Evolutionary conservation across 2,888 invertebrate genomes (phyloP).

Genomic region (Eustalomyia histrio): DNA sequence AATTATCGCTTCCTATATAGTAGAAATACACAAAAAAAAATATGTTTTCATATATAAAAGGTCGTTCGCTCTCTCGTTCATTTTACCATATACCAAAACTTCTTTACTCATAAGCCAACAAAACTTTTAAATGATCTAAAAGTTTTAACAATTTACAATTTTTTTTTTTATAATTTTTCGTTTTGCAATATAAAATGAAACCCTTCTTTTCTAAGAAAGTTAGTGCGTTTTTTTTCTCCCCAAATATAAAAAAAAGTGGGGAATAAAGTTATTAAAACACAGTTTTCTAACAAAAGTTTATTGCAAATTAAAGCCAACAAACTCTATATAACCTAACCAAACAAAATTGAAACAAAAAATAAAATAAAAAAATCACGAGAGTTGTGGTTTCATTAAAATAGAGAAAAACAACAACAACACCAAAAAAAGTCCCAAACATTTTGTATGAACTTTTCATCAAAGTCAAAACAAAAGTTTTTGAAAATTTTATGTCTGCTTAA

Average conservation of each 20-base stretch:
- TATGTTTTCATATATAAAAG: constrained; percentile 1
- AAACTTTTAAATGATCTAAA: constrained; percentile 66
- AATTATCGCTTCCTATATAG: constrained; percentile 60
- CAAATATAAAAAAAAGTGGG: constrained; percentile 51
- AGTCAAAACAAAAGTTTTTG: constrained; percentile 67
- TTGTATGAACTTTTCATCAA: constrained; percentile 62
- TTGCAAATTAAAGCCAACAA: constrained; percentile 65
- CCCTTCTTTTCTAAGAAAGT: constrained; percentile 65
- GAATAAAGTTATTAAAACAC: constrained; percentile 66
- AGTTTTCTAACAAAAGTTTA: constrained; percentile 64
- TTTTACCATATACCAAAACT: constrained; percentile 26
- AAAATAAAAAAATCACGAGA: constrained; percentile 37
- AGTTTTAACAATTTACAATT: constrained; percentile 63
- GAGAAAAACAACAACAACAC: background rate
- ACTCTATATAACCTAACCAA: constrained; percentile 54
- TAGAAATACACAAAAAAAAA: constrained; percentile 1
- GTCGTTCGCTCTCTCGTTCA: constrained; percentile 41
- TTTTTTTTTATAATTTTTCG: constrained; percentile 35
- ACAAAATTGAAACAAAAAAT: constrained; percentile 38
- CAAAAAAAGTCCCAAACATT: constrained; percentile 55
- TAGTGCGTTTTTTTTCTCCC: constrained; percentile 58
- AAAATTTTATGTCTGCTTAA: constrained; percentile 59
- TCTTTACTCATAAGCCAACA: constrained; percentile 56
- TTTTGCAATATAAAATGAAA: constrained; percentile 49
- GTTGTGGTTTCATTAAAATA: constrained; percentile 55